phyloP scores from a whole-genome alignment of 1,140 invertebrate species.

The Euschistus heros region DNA sequence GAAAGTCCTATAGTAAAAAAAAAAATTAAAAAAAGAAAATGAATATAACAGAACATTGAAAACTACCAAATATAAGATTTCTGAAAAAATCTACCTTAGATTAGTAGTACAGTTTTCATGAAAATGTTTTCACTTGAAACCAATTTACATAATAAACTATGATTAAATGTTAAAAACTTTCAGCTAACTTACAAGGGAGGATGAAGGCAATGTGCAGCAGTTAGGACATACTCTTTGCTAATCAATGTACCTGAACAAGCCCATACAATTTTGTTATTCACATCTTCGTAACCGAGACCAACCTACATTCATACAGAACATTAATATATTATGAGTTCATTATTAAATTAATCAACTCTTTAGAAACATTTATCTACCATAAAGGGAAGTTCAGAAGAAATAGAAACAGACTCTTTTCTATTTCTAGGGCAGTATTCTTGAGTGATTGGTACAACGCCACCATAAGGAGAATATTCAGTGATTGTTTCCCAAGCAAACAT shows the following conservation, averaged over 20 bases:
- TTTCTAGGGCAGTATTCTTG: not conserved
- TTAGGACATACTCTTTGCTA: not conserved
- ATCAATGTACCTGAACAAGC: slow-evolving; percentile 1
- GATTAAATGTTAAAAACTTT: not conserved
- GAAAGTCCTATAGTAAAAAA: too few relatives aligned
- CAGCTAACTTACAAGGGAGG: not conserved
- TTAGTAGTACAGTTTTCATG: too few relatives aligned
- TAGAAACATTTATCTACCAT: not conserved
- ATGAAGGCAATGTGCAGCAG: slow-evolving; percentile 3
- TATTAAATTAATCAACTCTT: too few relatives aligned
- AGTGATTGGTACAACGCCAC: not conserved
- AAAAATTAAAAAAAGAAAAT: too few relatives aligned
- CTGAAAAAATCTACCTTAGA: too few relatives aligned
- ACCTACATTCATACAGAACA: not conserved
- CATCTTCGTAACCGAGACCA: slow-evolving; percentile 1
- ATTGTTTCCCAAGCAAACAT: not conserved
- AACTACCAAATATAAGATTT: too few relatives aligned
- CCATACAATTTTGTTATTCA: not conserved
- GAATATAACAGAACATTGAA: too few relatives aligned
- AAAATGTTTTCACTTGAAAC: not conserved
- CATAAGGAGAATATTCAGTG: not conserved
- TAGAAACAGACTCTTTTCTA: not conserved
- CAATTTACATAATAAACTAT: not conserved
- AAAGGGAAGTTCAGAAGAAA: not conserved
- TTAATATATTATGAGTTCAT: too few relatives aligned